These are phyloP conservation scores for Andrena praecox DNA, from an alignment of 2,888 invertebrate species.

Conservation along the genomic window DNA sequence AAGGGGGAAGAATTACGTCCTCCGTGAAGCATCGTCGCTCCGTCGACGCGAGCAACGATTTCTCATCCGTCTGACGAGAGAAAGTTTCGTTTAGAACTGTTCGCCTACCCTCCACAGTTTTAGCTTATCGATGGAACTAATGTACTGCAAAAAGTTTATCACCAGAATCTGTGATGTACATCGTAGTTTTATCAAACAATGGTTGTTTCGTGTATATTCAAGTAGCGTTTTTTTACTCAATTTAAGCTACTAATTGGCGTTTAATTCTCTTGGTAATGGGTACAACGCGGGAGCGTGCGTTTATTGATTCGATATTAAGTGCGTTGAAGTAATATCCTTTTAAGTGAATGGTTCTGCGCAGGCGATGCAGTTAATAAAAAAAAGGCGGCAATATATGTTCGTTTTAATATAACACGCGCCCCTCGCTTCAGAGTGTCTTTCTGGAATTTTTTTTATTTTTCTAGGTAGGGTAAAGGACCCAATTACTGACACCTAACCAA, in stretches of 20 bases:
- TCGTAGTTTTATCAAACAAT: too few relatives aligned
- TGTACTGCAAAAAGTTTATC: background rate
- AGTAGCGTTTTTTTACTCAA: background rate
- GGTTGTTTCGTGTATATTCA: slow-evolving; percentile 2
- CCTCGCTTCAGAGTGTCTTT: background rate
- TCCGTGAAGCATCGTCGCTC: background rate
- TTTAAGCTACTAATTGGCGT: background rate
- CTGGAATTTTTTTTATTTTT: background rate
- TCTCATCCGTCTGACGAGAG: background rate
- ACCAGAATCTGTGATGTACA: slow-evolving; percentile 1
- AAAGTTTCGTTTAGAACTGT: background rate
- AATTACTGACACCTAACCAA: too few relatives aligned
- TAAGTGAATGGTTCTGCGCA: slow-evolving; percentile 45
- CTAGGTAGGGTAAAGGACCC: too few relatives aligned
- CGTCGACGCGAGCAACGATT: background rate
- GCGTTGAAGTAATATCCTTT: slow-evolving; percentile 51
- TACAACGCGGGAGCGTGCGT: slow-evolving; percentile 21
- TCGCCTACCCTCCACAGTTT: background rate
- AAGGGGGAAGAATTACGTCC: background rate
- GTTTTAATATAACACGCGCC: slow-evolving; percentile 29
- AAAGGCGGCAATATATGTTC: slow-evolving; percentile 30
- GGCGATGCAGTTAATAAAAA: slow-evolving; percentile 43
- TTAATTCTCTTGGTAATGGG: background rate
- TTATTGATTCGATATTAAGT: slow-evolving; percentile 24
- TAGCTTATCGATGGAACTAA: background rate